phyloP scores from a whole-genome alignment of 2,797 vertebrate species.

The Lemur catta region DNA sequence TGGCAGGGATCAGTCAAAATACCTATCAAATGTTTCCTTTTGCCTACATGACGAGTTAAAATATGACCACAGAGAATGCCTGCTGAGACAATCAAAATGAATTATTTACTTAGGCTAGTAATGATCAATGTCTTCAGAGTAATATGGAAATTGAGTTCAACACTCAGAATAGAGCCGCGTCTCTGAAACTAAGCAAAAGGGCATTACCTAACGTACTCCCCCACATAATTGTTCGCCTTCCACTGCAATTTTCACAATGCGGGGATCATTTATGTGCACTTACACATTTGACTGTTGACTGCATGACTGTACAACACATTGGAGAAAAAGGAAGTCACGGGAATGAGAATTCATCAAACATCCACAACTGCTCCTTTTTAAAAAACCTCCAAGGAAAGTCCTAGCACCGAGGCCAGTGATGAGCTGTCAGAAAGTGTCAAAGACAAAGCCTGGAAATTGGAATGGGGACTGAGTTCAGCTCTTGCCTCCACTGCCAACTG shows the following conservation, averaged over 20 bases:
- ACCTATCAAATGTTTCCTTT: slow-evolving; percentile 50
- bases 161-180: slow-evolving; percentile 48
- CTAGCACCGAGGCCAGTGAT: not conserved
- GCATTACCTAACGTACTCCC: slow-evolving; percentile 51
- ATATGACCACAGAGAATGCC: slow-evolving; percentile 55
- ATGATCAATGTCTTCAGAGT: slow-evolving; percentile 72
- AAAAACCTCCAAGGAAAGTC: slow-evolving; percentile 28
- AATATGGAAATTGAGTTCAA: slow-evolving; percentile 77
- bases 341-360: slow-evolving; percentile 68
- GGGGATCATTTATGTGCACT: slow-evolving; percentile 67
- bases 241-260: slow-evolving; percentile 64
- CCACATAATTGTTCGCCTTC: slow-evolving; percentile 63
- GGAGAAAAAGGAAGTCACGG: slow-evolving; percentile 40
- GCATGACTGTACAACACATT: slow-evolving; percentile 47
- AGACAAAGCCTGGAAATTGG: not conserved
- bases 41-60: slow-evolving; percentile 61
- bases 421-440: slow-evolving; percentile 40
- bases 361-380: slow-evolving; percentile 49
- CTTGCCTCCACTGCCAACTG: not conserved
- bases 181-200: slow-evolving; percentile 57
- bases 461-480: not conserved
- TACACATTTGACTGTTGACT: slow-evolving; percentile 72
- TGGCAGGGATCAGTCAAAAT: slow-evolving; percentile 53
- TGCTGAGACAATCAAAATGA: slow-evolving; percentile 72
- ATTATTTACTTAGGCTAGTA: slow-evolving; percentile 77